These are phyloP conservation scores for Xiphorhynchus erythropygius DNA, from an alignment of 2,797 vertebrate genomes.

Conservation along the genomic window DNA sequence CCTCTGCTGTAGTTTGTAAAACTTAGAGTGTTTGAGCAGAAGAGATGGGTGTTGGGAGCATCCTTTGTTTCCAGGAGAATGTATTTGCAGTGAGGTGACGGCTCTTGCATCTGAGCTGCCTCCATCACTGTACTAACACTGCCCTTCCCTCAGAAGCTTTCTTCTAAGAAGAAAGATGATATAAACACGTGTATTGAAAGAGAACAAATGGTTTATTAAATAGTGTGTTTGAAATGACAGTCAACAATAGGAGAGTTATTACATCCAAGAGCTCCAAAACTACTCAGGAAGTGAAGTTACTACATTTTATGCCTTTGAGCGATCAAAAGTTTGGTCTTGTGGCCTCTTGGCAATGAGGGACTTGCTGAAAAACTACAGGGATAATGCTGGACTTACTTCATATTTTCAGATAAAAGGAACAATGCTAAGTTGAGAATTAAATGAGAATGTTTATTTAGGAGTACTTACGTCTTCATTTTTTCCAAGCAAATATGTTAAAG, in stretches of 20 bases:
- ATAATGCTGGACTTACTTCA: neutral
- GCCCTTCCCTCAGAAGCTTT: neutral
- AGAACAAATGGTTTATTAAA: neutral
- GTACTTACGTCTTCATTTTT: neutral
- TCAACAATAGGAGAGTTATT: neutral
- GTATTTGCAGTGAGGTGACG: neutral
- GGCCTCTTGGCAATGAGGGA: neutral
- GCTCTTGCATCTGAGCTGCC: neutral
- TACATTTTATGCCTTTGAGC: neutral
- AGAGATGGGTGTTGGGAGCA: neutral
- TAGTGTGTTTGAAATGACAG: neutral
- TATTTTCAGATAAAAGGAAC: neutral
- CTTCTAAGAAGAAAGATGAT: neutral
- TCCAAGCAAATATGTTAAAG: neutral
- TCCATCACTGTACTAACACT: neutral
- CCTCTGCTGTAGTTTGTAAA: neutral
- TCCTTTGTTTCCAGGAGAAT: neutral
- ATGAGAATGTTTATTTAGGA: neutral
- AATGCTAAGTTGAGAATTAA: neutral
- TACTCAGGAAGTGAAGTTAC: neutral
- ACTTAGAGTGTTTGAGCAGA: neutral
- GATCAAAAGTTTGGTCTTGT: neutral
- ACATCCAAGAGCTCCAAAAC: neutral
- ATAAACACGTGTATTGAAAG: neutral
- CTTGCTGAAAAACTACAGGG: neutral